Conservation (phyloP, 2,888 invertebrate species). For the Tipula unca region DNA sequence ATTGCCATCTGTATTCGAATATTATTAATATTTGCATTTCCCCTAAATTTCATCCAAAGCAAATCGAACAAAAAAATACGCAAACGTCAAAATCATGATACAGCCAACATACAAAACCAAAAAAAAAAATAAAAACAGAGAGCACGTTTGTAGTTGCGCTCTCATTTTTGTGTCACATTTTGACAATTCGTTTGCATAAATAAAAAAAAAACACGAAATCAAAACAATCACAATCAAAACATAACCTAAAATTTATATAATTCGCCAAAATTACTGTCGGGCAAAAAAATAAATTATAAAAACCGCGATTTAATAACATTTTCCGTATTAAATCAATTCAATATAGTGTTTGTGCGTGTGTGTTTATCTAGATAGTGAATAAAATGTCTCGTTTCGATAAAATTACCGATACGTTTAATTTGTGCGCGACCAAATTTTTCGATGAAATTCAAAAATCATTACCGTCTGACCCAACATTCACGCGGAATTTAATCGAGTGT, state of each 20-base stretch:
- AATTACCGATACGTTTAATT: conserved; percentile 47
- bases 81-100: background rate
- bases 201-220: background rate
- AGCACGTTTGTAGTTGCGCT: background rate
- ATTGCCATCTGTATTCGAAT: background rate
- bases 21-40: background rate
- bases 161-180: background rate
- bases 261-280: background rate
- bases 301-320: background rate
- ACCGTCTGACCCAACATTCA: conserved; percentile 43
- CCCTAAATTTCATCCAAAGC: background rate
- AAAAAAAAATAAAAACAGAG: background rate
- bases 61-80: background rate
- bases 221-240: background rate
- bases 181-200: background rate
- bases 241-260: background rate
- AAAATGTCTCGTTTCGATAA: conserved; percentile 1
- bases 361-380: background rate
- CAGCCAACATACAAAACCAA: background rate
- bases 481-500: conserved; percentile 50
- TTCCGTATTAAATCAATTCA: background rate
- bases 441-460: conserved; percentile 46
- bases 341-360: background rate
- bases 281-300: background rate
- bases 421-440: conserved; percentile 50